Percentiles rank a stretch among this genome's conserved stretches.
Conservation (phyloP, 35 echinoderm and acorn worm genomes). For the Apostichopus californicus region DNA sequence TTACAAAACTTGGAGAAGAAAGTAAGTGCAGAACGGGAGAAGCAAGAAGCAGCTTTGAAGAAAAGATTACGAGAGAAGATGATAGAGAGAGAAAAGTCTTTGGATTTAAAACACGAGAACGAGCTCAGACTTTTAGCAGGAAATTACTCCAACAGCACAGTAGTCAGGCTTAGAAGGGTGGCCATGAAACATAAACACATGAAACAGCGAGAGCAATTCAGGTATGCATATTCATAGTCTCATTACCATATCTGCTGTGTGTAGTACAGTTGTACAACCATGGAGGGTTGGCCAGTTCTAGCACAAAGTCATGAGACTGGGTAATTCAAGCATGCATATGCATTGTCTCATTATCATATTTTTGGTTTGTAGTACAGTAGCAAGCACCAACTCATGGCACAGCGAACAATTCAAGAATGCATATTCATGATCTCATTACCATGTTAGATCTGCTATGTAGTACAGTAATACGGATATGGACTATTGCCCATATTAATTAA, state of each 20-base stretch:
- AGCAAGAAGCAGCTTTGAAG: constrained; percentile 79
- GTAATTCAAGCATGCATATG: too few relatives aligned
- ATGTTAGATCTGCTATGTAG: too few relatives aligned
- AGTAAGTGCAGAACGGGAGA: constrained; percentile 76
- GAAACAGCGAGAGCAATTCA: constrained; percentile 85
- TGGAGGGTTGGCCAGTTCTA: too few relatives aligned
- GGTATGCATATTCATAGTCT: constrained; percentile 51
- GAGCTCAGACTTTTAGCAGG: constrained; percentile 56
- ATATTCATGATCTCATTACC: too few relatives aligned
- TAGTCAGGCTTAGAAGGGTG: constrained; percentile 71
- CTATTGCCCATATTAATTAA: too few relatives aligned
- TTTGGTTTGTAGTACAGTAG: background rate
- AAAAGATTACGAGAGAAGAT: constrained; percentile 72
- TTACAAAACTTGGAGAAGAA: constrained; percentile 69
- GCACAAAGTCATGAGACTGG: too few relatives aligned
- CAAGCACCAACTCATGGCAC: too few relatives aligned
- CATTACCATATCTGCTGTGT: background rate
- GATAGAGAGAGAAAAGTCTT: constrained; percentile 67
- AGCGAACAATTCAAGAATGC: too few relatives aligned
- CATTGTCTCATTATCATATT: too few relatives aligned
- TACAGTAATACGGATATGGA: too few relatives aligned
- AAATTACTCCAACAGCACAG: constrained; percentile 66
- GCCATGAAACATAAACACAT: constrained; percentile 94
- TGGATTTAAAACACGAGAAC: constrained; percentile 66
- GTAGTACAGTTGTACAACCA: too few relatives aligned